Conservation (phyloP, 2,113 vertebrate genomes). For the Equus przewalskii region DNA sequence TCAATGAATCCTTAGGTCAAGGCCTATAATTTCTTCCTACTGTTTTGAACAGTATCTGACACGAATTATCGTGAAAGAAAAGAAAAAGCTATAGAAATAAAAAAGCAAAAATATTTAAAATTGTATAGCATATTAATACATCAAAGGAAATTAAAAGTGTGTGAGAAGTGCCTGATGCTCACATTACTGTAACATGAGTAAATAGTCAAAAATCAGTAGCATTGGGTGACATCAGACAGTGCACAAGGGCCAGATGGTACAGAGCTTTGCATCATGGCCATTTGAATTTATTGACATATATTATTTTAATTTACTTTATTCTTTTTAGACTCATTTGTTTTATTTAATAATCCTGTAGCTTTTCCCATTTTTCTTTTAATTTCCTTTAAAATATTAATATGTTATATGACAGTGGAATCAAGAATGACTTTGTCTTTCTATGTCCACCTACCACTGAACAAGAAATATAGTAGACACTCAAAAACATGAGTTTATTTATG, state of each 20-base stretch:
- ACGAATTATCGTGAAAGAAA: not conserved
- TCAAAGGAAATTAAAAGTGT: not conserved
- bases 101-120: not conserved
- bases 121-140: not conserved
- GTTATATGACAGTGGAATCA: not conserved
- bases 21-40: not conserved
- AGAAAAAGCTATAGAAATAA: not conserved
- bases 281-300: not conserved
- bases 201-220: not conserved
- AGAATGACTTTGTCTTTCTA: slow-evolving; percentile 15
- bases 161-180: not conserved
- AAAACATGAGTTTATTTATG: not conserved
- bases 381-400: slow-evolving; percentile 54
- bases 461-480: not conserved
- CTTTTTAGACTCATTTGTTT: not conserved
- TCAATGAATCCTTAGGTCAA: not conserved
- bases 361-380: slow-evolving; percentile 29
- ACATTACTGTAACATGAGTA: not conserved
- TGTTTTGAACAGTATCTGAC: not conserved
- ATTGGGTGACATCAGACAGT: rapidly evolving
- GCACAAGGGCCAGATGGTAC: rapidly evolving
- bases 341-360: not conserved
- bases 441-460: not conserved
- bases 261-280: not conserved
- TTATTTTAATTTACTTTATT: not conserved